These are phyloP conservation scores for Drosophila baimaii DNA, from an alignment of 1,140 invertebrate genomes.

Conservation along the genomic window DNA sequence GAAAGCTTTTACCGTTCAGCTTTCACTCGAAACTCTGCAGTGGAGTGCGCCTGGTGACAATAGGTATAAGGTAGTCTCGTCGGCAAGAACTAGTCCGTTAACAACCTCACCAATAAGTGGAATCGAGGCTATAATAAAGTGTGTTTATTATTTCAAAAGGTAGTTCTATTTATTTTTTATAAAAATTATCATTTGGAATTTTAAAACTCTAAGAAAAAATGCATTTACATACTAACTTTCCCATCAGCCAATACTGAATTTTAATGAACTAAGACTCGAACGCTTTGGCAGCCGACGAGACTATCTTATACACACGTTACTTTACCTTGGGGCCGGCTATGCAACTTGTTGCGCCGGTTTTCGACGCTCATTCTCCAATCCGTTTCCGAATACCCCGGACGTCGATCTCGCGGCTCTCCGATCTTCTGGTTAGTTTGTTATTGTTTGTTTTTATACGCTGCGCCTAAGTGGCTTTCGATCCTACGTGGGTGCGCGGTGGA, in stretches of 20 bases:
- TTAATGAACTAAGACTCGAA: background rate
- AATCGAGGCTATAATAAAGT: background rate
- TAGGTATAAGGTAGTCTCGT: background rate
- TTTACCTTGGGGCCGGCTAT: background rate
- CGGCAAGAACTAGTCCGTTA: background rate
- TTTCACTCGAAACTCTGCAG: constrained; percentile 4
- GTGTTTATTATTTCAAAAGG: background rate
- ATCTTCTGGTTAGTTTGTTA: constrained; percentile 43
- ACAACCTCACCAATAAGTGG: background rate
- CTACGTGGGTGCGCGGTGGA: constrained; percentile 51
- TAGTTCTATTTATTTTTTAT: background rate
- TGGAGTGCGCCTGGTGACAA: constrained; percentile 14
- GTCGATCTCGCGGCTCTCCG: constrained; percentile 29
- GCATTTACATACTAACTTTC: background rate
- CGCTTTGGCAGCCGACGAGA: background rate
- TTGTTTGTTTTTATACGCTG: constrained; percentile 34
- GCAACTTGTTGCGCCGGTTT: constrained; percentile 76
- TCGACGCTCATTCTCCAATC: constrained; percentile 26
- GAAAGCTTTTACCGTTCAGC: constrained; percentile 25
- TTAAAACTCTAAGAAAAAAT: background rate
- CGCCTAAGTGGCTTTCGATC: constrained; percentile 28
- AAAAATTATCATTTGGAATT: no score
- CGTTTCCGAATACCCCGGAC: constrained; percentile 42
- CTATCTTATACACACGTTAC: background rate
- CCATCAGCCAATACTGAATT: background rate